Conservation (phyloP, 2,797 vertebrate species). For the Coreius guichenoti region DNA sequence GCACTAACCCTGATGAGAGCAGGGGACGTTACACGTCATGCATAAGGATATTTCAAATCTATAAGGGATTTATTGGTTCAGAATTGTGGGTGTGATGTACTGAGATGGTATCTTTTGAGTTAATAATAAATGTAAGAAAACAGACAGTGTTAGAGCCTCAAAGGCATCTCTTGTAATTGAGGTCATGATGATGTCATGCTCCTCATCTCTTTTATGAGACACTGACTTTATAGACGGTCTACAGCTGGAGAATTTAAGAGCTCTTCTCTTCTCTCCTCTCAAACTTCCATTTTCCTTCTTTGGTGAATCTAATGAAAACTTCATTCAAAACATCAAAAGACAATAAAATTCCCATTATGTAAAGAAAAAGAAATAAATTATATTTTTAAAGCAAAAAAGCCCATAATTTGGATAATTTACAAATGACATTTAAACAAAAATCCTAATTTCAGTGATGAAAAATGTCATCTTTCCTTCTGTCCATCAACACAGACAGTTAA, state of each 20-base stretch:
- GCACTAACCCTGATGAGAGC: not conserved
- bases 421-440: not conserved
- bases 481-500: not conserved
- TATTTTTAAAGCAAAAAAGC: not conserved
- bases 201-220: constrained; percentile 21
- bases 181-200: constrained; percentile 55
- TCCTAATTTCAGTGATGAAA: too few species aligned
- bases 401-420: not conserved
- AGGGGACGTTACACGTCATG: not conserved
- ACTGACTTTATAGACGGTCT: not conserved
- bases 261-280: not conserved
- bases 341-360: not conserved
- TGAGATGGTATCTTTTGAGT: constrained; percentile 23
- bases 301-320: constrained; percentile 11
- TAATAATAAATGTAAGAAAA: constrained; percentile 21
- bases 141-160: constrained; percentile 7
- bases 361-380: not conserved
- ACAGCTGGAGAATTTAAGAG: constrained; percentile 10
- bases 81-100: constrained; percentile 18
- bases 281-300: not conserved
- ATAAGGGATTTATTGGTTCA: constrained; percentile 8
- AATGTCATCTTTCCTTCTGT: too few species aligned
- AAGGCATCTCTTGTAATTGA: constrained; percentile 32
- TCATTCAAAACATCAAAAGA: not conserved
- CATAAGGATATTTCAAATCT: not conserved